phyloP scores from a whole-genome alignment of 1,140 invertebrate genomes.

The Euura saliciscinereae region DNA sequence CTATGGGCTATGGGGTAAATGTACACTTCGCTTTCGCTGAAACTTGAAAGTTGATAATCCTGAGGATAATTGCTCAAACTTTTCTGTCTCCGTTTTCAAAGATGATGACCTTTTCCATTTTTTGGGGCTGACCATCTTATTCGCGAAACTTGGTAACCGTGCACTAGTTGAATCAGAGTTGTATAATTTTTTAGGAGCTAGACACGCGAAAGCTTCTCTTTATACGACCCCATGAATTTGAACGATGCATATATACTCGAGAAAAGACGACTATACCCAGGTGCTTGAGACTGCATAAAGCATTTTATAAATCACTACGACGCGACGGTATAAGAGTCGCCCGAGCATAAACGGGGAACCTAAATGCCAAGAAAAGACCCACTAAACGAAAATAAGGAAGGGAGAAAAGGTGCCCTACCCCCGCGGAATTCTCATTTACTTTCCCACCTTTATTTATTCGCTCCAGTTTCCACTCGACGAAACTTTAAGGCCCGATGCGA shows the following conservation, averaged over 20 bases:
- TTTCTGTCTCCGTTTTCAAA: too few species aligned
- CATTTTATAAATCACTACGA: slow-evolving; percentile 3
- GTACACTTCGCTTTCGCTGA: slow-evolving; percentile 22
- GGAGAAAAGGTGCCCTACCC: not conserved
- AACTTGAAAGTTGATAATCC: slow-evolving; percentile 40
- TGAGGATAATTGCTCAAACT: slow-evolving; percentile 39
- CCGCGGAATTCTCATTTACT: not conserved
- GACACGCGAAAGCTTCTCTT: slow-evolving; percentile 1
- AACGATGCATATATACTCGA: slow-evolving; percentile 4
- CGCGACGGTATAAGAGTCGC: too few species aligned
- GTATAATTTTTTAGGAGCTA: too few species aligned
- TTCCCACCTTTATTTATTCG: not conserved
- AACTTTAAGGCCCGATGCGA: too few species aligned
- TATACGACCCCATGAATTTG: not conserved
- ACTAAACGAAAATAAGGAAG: not conserved
- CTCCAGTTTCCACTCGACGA: not conserved
- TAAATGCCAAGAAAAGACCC: not conserved
- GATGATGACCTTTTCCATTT: too few species aligned
- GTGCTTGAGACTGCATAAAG: not conserved
- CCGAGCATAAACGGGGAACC: not conserved
- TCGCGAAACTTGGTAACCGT: too few species aligned
- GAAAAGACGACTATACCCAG: slow-evolving; percentile 1
- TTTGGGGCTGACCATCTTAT: too few species aligned
- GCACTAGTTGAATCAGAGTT: too few species aligned
- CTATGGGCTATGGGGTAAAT: slow-evolving; percentile 27